Percentiles rank a stretch among this genome's conserved stretches.
These are phyloP conservation scores for Etia nguti DNA, from an alignment of 2,113 vertebrate species.

Conservation along the genomic window DNA sequence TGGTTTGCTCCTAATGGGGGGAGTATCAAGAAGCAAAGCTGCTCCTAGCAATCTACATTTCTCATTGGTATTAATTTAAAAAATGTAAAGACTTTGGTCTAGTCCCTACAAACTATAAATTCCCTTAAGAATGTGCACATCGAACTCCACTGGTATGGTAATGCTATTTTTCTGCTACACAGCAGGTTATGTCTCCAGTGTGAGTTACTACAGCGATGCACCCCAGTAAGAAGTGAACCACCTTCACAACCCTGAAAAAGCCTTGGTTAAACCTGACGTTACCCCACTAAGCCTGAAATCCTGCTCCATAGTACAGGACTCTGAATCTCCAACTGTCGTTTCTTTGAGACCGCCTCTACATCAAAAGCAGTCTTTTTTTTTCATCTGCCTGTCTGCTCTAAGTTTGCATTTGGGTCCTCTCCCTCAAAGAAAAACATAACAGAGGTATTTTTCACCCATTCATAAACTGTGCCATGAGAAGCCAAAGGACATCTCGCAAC, in stretches of 20 bases:
- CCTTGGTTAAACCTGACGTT: neutral
- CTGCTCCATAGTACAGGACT: neutral
- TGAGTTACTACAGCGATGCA: neutral
- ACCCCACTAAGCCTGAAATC: neutral
- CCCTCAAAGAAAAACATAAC: neutral
- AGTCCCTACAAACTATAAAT: neutral
- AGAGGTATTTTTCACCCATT: neutral
- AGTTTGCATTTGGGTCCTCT: neutral
- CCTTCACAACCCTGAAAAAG: neutral
- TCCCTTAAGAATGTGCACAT: neutral
- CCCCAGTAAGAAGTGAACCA: neutral
- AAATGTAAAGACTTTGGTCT: fast-evolving
- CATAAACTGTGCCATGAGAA: neutral
- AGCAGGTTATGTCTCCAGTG: neutral
- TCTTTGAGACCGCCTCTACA: neutral
- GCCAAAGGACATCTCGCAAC: neutral
- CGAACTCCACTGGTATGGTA: neutral
- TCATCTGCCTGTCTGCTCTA: neutral
- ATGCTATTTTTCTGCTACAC: neutral
- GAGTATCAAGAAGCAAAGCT: neutral
- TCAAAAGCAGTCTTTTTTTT: neutral
- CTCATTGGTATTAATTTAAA: neutral
- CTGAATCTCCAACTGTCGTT: neutral
- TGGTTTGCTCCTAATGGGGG: neutral
- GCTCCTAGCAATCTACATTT: neutral